These are phyloP conservation scores for Hemithea aestivaria DNA, from an alignment of 2,888 invertebrate species.

Conservation along the genomic window DNA sequence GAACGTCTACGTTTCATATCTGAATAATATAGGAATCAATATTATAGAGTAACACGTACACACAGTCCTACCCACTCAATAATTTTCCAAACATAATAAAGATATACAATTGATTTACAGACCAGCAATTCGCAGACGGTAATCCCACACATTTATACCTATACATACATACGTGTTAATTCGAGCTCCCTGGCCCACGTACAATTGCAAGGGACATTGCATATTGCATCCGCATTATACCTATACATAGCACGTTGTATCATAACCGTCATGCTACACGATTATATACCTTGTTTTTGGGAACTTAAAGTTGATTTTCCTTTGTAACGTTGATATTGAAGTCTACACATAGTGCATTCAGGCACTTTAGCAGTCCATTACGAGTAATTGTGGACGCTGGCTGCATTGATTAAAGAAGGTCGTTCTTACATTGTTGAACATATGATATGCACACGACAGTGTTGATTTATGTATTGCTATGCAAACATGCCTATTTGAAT, in stretches of 20 bases:
- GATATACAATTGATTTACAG: too few species aligned
- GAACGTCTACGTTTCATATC: too few species aligned
- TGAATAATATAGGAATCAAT: too few species aligned
- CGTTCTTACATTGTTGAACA: slow-evolving; percentile 42
- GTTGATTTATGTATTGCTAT: too few species aligned
- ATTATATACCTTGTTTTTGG: slow-evolving; percentile 3
- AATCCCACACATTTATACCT: slow-evolving; percentile 6
- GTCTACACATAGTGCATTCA: slow-evolving; percentile 36
- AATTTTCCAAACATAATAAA: too few species aligned
- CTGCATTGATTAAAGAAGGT: slow-evolving; percentile 66
- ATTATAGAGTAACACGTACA: too few species aligned
- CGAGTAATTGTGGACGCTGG: slow-evolving; percentile 61
- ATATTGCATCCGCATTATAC: slow-evolving; percentile 58
- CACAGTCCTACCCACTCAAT: too few species aligned
- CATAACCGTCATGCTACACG: slow-evolving; percentile 6
- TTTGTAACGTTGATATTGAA: slow-evolving; percentile 15
- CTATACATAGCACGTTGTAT: slow-evolving; percentile 25
- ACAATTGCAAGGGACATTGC: slow-evolving; percentile 51
- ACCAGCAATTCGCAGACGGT: slow-evolving; percentile 12
- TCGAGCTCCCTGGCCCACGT: slow-evolving; percentile 44
- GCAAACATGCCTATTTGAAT: too few species aligned
- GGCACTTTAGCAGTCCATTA: slow-evolving; percentile 64
- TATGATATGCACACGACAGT: slow-evolving; percentile 6
- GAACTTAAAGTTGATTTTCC: background rate
- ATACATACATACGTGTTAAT: slow-evolving; percentile 16